Base-by-base conservation (phyloP, 2,888 invertebrate species). In the Nomada ruficornis region DNA sequence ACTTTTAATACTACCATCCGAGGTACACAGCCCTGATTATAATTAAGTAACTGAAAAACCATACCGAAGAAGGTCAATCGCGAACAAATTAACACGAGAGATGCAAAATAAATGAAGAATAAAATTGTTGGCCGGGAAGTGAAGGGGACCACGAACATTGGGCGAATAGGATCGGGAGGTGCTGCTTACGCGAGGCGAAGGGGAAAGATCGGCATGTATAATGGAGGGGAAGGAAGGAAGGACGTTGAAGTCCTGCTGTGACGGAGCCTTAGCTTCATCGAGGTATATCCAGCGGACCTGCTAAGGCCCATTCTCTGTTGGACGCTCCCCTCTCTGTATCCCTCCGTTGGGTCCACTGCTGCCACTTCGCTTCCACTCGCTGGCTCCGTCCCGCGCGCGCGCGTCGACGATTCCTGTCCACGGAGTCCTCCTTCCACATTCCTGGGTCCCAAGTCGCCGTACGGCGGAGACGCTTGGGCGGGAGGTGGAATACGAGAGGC, bases 231-330 rank as follows among this genome's bases (percentile, higher is more conserved):
- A 80, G 84, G 69, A 82, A 80, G 84, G 84, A 88, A 85, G 82
- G 88, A 88, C 86, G 84, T 87, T 86, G 93, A 94, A 94, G 94
- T 94, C 94, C 89, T 89, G 88, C 87, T 88, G 90, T 85, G 86
- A 86, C 88, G 87, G 86, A 85, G 89, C 90, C 81, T 88, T 81
- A 88, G 88, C 82, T 85, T 88, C 94, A 90, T 94, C 94, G 91
- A 92, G 90, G 81, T 86, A 83, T 86, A 84, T 94, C 94, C 94
- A 94, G 93, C 94, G 94, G 94, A 94, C 94, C 90, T 88, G 87
- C 92, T 89, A 73, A 91, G 92, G 90, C 90, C 92, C 92, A 91
- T 91, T 91, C 90, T 89, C 89, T 87, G 65, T 89, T 87, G 63
- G 80, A 81, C 79, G 88, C 89, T 52, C 20, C 88, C 62, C 89